phyloP scores from a whole-genome alignment of 2,888 invertebrate species.

The Julus scanicus region DNA sequence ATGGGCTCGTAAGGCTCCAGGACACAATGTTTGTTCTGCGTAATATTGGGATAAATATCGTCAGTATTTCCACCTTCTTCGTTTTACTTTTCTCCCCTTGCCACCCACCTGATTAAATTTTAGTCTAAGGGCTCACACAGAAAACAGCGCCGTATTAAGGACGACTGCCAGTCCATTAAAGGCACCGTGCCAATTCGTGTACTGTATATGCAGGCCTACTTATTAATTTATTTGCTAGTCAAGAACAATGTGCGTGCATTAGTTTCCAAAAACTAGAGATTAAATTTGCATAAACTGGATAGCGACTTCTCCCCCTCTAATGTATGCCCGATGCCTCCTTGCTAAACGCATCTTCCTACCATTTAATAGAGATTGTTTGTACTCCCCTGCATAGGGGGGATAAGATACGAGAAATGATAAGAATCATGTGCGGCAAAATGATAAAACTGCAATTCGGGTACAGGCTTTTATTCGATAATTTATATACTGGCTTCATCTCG shows the following conservation, averaged over 20 bases:
- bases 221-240: constrained; percentile 1
- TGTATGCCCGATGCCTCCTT: not conserved
- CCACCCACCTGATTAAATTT: constrained; percentile 1
- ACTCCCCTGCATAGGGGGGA: not conserved
- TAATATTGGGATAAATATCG: not conserved
- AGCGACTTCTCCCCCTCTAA: not conserved
- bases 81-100: too few species aligned
- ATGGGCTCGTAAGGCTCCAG: not conserved
- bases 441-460: not conserved
- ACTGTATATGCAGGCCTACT: not conserved
- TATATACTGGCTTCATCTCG: not conserved
- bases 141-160: not conserved
- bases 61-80: not conserved
- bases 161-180: not conserved
- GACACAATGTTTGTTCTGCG: not conserved
- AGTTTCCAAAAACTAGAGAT: constrained; percentile 1
- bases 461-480: not conserved
- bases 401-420: not conserved
- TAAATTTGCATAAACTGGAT: not conserved
- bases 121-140: not conserved
- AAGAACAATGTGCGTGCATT: constrained; percentile 1
- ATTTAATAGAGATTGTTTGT: not conserved
- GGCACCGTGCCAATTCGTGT: not conserved
- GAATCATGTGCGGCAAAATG: not conserved
- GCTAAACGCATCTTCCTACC: not conserved